These are phyloP conservation scores for Semicossyphus pulcher DNA, from an alignment of 2,113 vertebrate species.

Conservation along the genomic window DNA sequence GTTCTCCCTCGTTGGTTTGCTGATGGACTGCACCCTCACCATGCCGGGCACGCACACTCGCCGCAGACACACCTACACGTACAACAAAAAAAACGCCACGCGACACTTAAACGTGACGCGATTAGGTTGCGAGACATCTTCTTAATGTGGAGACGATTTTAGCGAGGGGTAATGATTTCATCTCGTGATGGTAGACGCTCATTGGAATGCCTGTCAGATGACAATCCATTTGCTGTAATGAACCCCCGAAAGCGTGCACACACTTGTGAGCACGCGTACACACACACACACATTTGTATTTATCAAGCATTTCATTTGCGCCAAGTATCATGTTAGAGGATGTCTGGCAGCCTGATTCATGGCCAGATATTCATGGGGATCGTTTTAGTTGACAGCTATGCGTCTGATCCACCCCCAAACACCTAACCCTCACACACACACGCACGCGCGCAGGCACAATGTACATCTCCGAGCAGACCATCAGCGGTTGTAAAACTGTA, in stretches of 20 bases:
- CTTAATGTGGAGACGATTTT: conserved; percentile 46
- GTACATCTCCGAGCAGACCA: conserved; percentile 74
- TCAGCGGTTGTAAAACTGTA: conserved; percentile 80
- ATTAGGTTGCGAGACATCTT: conserved; percentile 47
- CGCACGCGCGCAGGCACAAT: conserved; percentile 30
- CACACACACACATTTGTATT: conserved; percentile 38
- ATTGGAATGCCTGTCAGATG: conserved; percentile 75
- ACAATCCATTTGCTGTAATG: conserved; percentile 61
- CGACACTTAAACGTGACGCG: conserved; percentile 35
- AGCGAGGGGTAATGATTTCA: conserved; percentile 61
- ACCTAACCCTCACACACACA: neutral
- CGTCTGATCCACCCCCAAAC: conserved; percentile 17
- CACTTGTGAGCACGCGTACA: neutral
- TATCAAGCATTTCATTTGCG: conserved; percentile 73
- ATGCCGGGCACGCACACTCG: conserved; percentile 34
- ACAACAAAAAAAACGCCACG: conserved; percentile 15
- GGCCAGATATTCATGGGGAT: conserved; percentile 73
- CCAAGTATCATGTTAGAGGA: conserved; percentile 60
- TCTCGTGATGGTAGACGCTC: conserved; percentile 52
- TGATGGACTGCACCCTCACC: conserved; percentile 61
- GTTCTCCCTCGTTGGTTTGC: conserved; percentile 64
- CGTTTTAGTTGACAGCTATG: conserved; percentile 56
- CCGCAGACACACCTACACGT: conserved; percentile 12
- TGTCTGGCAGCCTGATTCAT: conserved; percentile 72
- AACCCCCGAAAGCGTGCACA: conserved; percentile 41